phyloP scores from a whole-genome alignment of 2,888 invertebrate genomes.

The Apodemia hepburni region DNA sequence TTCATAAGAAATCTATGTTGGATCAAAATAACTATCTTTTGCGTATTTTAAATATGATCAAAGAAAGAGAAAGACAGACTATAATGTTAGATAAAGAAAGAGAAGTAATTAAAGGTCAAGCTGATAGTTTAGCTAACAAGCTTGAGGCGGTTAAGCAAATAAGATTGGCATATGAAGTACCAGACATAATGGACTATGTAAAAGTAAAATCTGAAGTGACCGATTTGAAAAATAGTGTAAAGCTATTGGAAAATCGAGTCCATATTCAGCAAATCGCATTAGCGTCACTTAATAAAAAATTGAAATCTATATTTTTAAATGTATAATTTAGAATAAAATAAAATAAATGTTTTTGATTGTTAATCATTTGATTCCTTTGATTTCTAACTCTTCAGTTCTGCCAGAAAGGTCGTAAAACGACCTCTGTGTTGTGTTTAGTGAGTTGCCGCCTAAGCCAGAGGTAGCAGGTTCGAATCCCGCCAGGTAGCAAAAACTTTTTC shows the following conservation, averaged over 20 bases:
- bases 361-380: too few relatives aligned
- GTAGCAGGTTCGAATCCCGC: too few relatives aligned
- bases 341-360: slow-evolving; percentile 1
- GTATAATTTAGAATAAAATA: slow-evolving; percentile 14
- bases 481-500: too few relatives aligned
- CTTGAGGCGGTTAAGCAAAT: slow-evolving; percentile 58
- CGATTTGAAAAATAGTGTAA: slow-evolving; percentile 62
- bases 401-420: too few relatives aligned
- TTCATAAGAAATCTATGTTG: slow-evolving; percentile 78
- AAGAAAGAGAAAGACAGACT: slow-evolving; percentile 55
- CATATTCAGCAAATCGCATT: slow-evolving; percentile 62
- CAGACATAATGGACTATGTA: slow-evolving; percentile 80
- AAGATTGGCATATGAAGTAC: slow-evolving; percentile 67
- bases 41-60: slow-evolving; percentile 58
- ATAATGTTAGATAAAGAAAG: slow-evolving; percentile 62
- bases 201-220: slow-evolving; percentile 68
- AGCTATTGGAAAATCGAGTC: slow-evolving; percentile 51
- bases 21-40: slow-evolving; percentile 68
- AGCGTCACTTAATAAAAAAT: slow-evolving; percentile 49
- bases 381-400: too few relatives aligned
- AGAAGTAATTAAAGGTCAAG: slow-evolving; percentile 53
- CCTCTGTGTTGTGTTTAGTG: too few relatives aligned
- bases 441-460: too few relatives aligned
- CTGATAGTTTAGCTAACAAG: slow-evolving; percentile 52
- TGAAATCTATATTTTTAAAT: slow-evolving; percentile 38